phyloP scores from a whole-genome alignment of 2,888 invertebrate species.

The Eupithecia centaureata region DNA sequence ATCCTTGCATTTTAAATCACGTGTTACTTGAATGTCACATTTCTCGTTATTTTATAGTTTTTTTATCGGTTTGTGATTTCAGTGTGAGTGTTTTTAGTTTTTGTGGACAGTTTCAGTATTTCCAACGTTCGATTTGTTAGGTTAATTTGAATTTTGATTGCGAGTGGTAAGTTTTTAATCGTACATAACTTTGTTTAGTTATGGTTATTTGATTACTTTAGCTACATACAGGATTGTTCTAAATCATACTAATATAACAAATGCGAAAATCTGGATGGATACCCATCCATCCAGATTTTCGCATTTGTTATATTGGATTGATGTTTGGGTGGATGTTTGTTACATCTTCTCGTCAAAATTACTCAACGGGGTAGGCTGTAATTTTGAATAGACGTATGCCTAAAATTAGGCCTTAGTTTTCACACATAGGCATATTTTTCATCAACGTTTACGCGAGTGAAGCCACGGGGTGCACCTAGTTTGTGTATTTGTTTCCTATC shows the following conservation, averaged over 20 bases:
- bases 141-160: neutral
- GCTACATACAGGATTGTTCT: neutral
- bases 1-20: neutral
- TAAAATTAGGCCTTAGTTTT: too few species aligned
- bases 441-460: too few species aligned
- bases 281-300: too few species aligned
- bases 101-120: neutral
- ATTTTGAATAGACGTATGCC: too few species aligned
- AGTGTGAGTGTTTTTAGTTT: neutral
- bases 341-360: too few species aligned
- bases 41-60: neutral
- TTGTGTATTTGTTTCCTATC: neutral
- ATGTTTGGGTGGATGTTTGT: too few species aligned
- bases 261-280: too few species aligned
- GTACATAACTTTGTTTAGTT: neutral
- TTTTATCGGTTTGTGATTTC: neutral
- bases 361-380: too few species aligned
- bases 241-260: too few species aligned
- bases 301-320: too few species aligned
- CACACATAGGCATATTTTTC: too few species aligned
- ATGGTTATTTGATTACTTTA: neutral
- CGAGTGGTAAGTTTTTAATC: constrained; percentile 1
- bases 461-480: too few species aligned
- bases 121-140: neutral
- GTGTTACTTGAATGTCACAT: neutral